Evolutionary conservation across 1,140 invertebrate species (phyloP), one percentile per base, ranked within the genome.

Genomic region (Habropoda laboriosa): DNA sequence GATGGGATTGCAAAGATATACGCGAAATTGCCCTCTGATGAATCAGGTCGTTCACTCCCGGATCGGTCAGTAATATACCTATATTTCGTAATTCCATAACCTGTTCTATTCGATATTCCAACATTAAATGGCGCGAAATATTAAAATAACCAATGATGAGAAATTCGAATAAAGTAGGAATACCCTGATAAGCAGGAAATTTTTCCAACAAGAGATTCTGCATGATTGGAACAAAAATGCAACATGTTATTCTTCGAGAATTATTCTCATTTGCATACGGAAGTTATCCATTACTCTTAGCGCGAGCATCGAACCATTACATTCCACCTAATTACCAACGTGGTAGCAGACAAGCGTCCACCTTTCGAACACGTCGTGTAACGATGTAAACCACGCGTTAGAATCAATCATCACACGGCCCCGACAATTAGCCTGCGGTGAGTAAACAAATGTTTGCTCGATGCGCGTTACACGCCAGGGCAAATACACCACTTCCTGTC

Each of bases 401-500:
- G 40, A 68, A 76, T 68, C 74, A 58, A 77, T 77, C 38, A 57
- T 68, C 21, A 0, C 7, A 0, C 3, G 1, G 18, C 27, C 10
- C 32, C 21, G 10, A 35, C 18, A 45, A 74, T 74, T 74, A 74
- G 3, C 35, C 7, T 8, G 12, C n/a, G n/a, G 27, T 13, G 40
- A 47, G 40, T 57, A 76, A 76, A 76, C 73, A 76, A 76, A 76
- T 24, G 51, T 24, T 38, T 38, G 16, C 21, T n/a, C 42, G 16
- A 10, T 32, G 40, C 21, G 38, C 35, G 12, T 24, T 45, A 68
- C 42, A 81, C 42, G 38, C 35, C 4, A 27, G 7, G 51, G 80
- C 68, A 57, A 68, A 53, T 66, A 57, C 16, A 24, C 49, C 57
- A 18, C 68, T 51, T 68, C 74, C 64, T 76, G 73, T 70, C 81